Conservation (phyloP, 2,797 vertebrate species). For the Sorex maritimensis region DNA sequence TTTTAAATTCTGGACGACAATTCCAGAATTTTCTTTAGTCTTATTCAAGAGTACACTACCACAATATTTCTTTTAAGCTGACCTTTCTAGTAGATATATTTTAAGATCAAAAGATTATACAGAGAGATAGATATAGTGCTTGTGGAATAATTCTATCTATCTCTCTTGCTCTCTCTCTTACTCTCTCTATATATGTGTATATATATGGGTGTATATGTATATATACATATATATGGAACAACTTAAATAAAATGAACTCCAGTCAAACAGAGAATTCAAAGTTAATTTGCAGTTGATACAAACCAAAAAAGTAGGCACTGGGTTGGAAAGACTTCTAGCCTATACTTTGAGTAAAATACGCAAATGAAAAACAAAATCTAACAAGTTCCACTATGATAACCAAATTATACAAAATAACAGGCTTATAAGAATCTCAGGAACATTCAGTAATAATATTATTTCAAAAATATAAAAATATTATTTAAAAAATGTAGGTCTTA, state of each 20-base stretch:
- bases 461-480: conserved; percentile 47
- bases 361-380: conserved; percentile 58
- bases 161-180: too few species aligned
- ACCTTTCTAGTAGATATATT: not conserved
- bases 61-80: conserved; percentile 18
- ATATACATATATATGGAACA: not conserved
- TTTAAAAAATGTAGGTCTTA: conserved; percentile 76
- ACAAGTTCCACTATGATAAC: conserved; percentile 16
- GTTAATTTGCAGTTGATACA: not conserved
- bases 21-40: conserved; percentile 17
- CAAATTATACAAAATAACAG: conserved; percentile 71
- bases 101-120: conserved; percentile 23
- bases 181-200: not conserved
- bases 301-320: not conserved
- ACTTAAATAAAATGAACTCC: conserved; percentile 66
- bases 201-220: too few species aligned
- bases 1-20: conserved; percentile 7
- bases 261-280: conserved; percentile 20
- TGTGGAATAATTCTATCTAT: not conserved
- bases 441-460: conserved; percentile 66
- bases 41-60: not conserved
- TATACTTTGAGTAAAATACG: conserved; percentile 37
- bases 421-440: conserved; percentile 70
- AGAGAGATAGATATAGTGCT: not conserved
- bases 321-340: not conserved